phyloP scores from a whole-genome alignment of 2,888 invertebrate species.

The Hemithea aestivaria region DNA sequence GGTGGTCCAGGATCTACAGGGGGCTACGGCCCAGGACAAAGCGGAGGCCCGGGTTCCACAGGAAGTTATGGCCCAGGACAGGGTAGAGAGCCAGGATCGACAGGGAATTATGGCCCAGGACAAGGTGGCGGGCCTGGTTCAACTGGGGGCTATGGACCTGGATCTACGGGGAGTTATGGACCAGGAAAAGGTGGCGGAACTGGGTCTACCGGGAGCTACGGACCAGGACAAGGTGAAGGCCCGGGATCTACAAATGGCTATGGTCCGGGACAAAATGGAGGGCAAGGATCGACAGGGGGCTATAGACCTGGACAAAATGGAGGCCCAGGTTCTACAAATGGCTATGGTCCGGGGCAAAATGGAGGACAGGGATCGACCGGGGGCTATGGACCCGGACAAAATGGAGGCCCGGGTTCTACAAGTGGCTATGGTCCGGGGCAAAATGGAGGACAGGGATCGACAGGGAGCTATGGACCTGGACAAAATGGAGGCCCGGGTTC shows the following conservation, averaged over 20 bases:
- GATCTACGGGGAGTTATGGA: neutral
- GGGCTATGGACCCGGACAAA: conserved; percentile 23
- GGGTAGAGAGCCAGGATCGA: conserved; percentile 14
- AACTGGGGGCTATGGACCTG: conserved; percentile 1
- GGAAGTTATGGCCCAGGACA: conserved; percentile 15
- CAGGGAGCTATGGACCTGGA: conserved; percentile 18
- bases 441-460: conserved; percentile 6
- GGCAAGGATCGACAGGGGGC: conserved; percentile 15
- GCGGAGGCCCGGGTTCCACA: neutral
- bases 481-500: conserved; percentile 8
- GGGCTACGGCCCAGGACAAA: neutral
- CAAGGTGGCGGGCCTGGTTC: conserved; percentile 16
- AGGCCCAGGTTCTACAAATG: neutral
- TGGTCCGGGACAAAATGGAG: conserved; percentile 14
- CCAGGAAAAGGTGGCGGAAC: conserved; percentile 6
- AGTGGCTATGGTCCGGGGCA: conserved; percentile 14
- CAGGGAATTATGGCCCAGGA: conserved; percentile 19
- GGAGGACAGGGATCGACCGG: conserved; percentile 14
- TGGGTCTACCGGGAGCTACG: too few species aligned
- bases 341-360: conserved; percentile 11
- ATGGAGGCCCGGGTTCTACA: neutral
- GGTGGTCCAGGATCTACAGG: neutral
- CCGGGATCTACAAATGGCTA: conserved; percentile 19
- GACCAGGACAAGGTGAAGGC: too few species aligned
- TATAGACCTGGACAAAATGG: conserved; percentile 12